Base-by-base conservation (phyloP, 2,797 vertebrate species). In the Ispidina lecontei region DNA sequence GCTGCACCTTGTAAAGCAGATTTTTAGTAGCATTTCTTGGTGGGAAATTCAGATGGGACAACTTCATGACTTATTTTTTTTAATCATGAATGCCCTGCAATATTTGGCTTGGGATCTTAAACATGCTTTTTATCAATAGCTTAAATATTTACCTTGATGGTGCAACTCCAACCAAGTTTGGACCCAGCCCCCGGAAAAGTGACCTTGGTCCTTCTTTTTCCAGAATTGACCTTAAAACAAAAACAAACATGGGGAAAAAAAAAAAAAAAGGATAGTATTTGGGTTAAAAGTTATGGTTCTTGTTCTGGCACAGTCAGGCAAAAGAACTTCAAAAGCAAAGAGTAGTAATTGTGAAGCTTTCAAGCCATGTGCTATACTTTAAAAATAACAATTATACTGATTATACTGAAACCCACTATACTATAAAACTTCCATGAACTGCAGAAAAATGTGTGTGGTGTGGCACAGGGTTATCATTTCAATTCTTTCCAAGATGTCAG, bases 151-250 rank as follows among this genome's bases (percentile, higher is more conserved):
- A 99, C 99, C 99, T 99, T 95, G 99, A 99, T 60, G 99, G 99
- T 35, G 99, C 99, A 67, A 99, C 99, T 69, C 99, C 99, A 85
- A 99, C 98, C 83, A 99, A 98, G 96, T 99, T 99, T 83, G 99
- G 99, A 93, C 99, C 99, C 96, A 99, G 95, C 67, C 99, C 99
- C 90, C 99, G 98, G 94, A 99, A 99, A 12, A 99, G 98, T 31
- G 99, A 99, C 97, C 98, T 98, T 97, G 99, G 98, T 96, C 99
- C 99, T 95, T 99, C 99, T 96, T 99, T 99, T 97, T 99, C 98
- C 88, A 99, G 97, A 96, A 99, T 99, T 28, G 99, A 99, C 95
- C 99, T 99, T 95, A 76, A 93, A 75, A 82, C 47, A 41, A 95
- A 98, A 96, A 81, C 79, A 91, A 47, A 73, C 8, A 19, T 16